Evolutionary conservation across 1,140 invertebrate genomes (phyloP).

Genomic region (Ctenoplectra terminalis): DNA sequence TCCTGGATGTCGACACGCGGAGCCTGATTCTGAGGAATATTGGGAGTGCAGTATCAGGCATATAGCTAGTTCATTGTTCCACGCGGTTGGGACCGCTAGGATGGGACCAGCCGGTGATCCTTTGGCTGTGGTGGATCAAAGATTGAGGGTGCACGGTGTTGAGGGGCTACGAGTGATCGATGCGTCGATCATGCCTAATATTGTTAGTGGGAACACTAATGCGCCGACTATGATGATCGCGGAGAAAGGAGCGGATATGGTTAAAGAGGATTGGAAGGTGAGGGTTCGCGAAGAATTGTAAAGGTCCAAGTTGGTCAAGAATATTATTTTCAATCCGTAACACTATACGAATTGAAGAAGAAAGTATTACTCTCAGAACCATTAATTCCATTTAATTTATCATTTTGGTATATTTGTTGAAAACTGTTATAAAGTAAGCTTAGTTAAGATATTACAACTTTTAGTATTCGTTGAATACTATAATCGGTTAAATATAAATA

Average conservation of each 20-base stretch:
- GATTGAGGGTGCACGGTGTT: constrained; percentile 88
- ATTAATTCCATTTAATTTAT: no score
- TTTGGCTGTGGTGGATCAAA: constrained; percentile 89
- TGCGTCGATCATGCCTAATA: constrained; percentile 90
- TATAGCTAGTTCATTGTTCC: constrained; percentile 80
- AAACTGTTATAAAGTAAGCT: no score
- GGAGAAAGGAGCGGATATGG: constrained; percentile 88
- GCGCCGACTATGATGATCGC: constrained; percentile 90
- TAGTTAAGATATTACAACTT: no score
- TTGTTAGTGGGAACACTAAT: constrained; percentile 91
- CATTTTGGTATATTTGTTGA: no score
- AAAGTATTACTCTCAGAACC: no score
- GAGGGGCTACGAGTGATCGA: constrained; percentile 89
- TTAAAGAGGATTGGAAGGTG: constrained; percentile 67
- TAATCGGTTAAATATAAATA: no score
- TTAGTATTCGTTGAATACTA: no score
- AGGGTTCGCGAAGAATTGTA: neutral
- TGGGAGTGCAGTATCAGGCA: constrained; percentile 83
- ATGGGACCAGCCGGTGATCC: constrained; percentile 83
- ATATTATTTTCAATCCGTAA: no score
- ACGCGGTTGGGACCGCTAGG: constrained; percentile 81
- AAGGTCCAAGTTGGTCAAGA: no score
- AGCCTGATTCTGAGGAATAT: constrained; percentile 79
- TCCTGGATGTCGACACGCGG: constrained; percentile 60
- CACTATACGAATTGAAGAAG: no score